Percentiles rank a stretch among this genome's conserved stretches.
Evolutionary conservation across 2,113 vertebrate genomes (phyloP).

Genomic region (Rhombomys opimus): DNA sequence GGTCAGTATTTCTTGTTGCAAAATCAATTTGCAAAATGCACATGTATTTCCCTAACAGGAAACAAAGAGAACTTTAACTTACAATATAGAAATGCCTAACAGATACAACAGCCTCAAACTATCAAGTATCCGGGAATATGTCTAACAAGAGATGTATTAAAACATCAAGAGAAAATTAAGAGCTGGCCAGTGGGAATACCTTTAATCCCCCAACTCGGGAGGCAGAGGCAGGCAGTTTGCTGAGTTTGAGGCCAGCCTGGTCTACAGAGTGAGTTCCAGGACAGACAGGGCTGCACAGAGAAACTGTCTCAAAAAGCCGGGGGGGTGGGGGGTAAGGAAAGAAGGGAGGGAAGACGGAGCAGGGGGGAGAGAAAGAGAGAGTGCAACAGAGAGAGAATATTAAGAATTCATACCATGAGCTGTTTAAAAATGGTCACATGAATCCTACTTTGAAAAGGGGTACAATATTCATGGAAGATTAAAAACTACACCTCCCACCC

Average conservation of each 20-base stretch:
- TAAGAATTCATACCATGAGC: neutral
- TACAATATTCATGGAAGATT: conserved; percentile 51
- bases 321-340: too few species aligned
- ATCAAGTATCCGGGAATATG: neutral
- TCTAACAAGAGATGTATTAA: conserved; percentile 11
- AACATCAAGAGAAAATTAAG: neutral
- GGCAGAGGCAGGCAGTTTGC: neutral
- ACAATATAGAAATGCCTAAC: neutral
- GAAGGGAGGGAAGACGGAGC: neutral
- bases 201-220: neutral
- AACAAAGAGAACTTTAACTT: neutral
- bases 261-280: neutral
- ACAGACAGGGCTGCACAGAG: neutral
- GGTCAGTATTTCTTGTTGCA: conserved; percentile 45
- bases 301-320: neutral
- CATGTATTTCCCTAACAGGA: conserved; percentile 47
- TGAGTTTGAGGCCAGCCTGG: neutral
- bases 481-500: neutral
- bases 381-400: neutral
- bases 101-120: conserved; percentile 17
- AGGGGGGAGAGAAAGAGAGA: neutral
- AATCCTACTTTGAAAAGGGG: neutral
- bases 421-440: neutral
- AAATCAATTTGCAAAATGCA: conserved; percentile 54
- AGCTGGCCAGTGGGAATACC: neutral